A percentile compares a stretch with the other conserved stretches of the same genome.
phyloP scores from a whole-genome alignment of 2,113 vertebrate species.

The Hydropotes inermis region DNA sequence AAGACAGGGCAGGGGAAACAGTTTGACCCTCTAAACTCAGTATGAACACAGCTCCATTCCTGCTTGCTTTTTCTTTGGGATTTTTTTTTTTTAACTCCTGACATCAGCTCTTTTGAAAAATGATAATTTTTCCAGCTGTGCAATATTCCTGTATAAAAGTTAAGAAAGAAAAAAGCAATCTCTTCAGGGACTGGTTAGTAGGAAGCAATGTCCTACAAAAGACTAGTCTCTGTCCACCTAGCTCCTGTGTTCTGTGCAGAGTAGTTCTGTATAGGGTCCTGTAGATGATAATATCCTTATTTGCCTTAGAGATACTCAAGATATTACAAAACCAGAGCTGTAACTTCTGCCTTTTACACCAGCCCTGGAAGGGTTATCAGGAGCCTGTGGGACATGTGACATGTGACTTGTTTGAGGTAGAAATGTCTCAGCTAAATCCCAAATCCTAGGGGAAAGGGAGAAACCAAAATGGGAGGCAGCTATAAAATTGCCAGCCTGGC shows the following conservation, averaged over 20 bases:
- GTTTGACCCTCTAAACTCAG: background rate
- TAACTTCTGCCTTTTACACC: background rate
- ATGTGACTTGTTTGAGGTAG: slow-evolving; percentile 49
- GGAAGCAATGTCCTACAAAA: slow-evolving; percentile 35
- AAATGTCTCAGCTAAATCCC: slow-evolving; percentile 28
- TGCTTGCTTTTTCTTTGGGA: background rate
- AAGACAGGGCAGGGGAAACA: background rate
- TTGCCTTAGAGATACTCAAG: background rate
- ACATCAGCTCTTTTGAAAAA: background rate
- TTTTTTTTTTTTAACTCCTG: background rate
- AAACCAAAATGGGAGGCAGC: background rate
- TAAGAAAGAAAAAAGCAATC: background rate
- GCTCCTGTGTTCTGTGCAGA: background rate
- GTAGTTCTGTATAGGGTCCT: background rate
- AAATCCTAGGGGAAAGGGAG: background rate
- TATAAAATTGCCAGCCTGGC: background rate
- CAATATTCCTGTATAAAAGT: background rate
- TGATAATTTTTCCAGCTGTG: background rate
- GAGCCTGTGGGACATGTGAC: background rate
- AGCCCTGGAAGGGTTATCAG: background rate
- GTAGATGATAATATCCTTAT: background rate
- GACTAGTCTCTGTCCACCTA: background rate
- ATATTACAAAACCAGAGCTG: background rate
- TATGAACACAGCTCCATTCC: background rate
- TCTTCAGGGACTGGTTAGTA: background rate